Base-by-base conservation (phyloP, 2,113 vertebrate species). In the Pollachius pollachius region DNA sequence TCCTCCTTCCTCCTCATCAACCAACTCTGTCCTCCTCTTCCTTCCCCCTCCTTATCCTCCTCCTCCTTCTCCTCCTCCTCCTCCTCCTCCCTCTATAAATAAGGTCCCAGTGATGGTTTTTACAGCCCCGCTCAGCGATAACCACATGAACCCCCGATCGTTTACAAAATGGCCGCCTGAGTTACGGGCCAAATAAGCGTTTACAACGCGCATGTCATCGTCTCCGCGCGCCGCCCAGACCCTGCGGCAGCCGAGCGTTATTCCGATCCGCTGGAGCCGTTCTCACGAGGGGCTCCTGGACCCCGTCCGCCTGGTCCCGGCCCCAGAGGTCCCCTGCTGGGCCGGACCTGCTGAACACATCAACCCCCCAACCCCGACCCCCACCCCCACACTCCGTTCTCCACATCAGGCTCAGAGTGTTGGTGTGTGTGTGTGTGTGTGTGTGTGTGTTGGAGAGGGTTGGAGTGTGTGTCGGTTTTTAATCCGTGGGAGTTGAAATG, bases 341-440 rank as follows among this genome's bases (percentile, higher is more conserved):
- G 83, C 64, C 54, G 80, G 81, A 87, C 76, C 88, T 92, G 89
- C 87, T 88, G 85, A 92, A 90, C 72, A 81, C 79, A 91, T 92
- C 85, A 91, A 81, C 69, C 37, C 34, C 56, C 37, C 23, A 18
- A 72, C 41, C 41, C 54, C 52, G 61, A 41, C 5, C 37, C 37
- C 37, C 37, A 5, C 37, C 37, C 37, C 37, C 67, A 34, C 37
- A 23, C 21, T 23, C 41, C 41, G 8, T 13, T 11, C 5, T 9
- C 7, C 41, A 13, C 41, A 48, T 48, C 41, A 11, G 41, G 8
- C 41, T 48, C 8, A 48, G 41, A 48, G 41, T 6, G 2, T 48
- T 9, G 71, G 68, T 52, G 66, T 25, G 59, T 66, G 23, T 65
- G 25, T 65, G 64, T 30, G 65, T 52, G 66, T 25, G 59, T 66